Conservation (phyloP, 2,113 vertebrate genomes). For the Silurus asotus region DNA sequence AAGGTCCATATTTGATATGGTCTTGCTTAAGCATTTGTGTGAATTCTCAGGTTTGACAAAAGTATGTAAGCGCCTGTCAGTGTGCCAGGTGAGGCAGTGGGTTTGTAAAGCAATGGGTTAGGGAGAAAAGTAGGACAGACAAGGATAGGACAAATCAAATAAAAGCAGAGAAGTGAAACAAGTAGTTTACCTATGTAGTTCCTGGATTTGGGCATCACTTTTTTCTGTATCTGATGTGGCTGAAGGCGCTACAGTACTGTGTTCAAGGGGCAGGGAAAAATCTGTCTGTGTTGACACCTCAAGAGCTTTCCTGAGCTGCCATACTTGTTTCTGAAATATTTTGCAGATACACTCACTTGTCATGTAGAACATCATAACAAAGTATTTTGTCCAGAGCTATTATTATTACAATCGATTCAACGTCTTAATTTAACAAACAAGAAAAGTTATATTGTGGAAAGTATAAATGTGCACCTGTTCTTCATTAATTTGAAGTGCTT, state of each 20-base stretch:
- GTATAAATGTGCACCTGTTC: background rate
- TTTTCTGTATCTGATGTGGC: slow-evolving; percentile 37
- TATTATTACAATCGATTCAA: background rate
- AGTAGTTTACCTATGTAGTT: slow-evolving; percentile 45
- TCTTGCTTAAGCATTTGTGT: background rate
- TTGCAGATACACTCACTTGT: slow-evolving; percentile 6
- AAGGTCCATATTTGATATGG: background rate
- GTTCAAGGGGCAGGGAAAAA: slow-evolving; percentile 50
- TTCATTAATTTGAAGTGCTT: background rate
- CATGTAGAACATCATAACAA: background rate
- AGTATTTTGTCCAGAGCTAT: background rate
- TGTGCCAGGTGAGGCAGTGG: background rate
- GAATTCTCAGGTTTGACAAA: background rate
- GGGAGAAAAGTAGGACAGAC: background rate
- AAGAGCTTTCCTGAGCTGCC: slow-evolving; percentile 54
- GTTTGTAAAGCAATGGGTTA: background rate
- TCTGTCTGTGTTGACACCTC: slow-evolving; percentile 51
- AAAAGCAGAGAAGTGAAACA: background rate
- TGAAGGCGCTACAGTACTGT: slow-evolving; percentile 43
- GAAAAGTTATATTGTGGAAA: background rate
- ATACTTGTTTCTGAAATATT: slow-evolving; percentile 58
- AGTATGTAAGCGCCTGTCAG: background rate
- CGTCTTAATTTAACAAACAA: background rate
- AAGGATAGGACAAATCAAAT: background rate
- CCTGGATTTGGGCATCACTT: slow-evolving; percentile 17